A percentile compares a stretch with the other conserved stretches of the same genome.
Conservation (phyloP, 1,140 invertebrate species). For the Caerostris extrusa region DNA sequence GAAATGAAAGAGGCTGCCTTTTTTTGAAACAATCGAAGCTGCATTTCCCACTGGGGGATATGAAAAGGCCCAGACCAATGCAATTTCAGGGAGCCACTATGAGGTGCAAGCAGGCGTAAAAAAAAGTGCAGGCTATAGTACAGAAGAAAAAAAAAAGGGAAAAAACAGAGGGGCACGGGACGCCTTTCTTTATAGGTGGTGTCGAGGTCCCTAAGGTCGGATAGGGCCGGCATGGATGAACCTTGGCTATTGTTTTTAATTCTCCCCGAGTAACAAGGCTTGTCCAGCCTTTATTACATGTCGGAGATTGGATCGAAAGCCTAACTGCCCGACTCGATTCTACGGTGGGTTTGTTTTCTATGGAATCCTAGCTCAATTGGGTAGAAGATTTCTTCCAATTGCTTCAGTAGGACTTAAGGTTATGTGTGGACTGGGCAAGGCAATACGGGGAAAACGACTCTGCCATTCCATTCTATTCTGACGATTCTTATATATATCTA, state of each 20-base stretch:
- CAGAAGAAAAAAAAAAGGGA: not conserved
- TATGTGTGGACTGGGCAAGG: not conserved
- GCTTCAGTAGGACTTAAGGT: slow-evolving; percentile 62
- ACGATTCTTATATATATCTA: not conserved
- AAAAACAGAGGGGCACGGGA: not conserved
- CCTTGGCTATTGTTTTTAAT: slow-evolving; percentile 76
- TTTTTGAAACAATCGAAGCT: slow-evolving; percentile 74
- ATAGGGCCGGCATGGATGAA: slow-evolving; percentile 68
- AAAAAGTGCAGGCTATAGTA: slow-evolving; percentile 25
- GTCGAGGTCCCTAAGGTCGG: slow-evolving; percentile 60
- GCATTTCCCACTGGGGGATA: slow-evolving; percentile 68
- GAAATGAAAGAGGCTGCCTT: slow-evolving; percentile 40
- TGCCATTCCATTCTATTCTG: slow-evolving; percentile 2
- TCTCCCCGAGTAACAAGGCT: slow-evolving; percentile 72
- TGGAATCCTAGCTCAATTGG: slow-evolving; percentile 74
- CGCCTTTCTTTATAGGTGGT: slow-evolving; percentile 66
- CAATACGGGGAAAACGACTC: slow-evolving; percentile 69
- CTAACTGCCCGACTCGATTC: slow-evolving; percentile 70
- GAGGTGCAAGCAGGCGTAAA: slow-evolving; percentile 72
- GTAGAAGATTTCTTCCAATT: slow-evolving; percentile 72
- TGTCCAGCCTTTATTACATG: slow-evolving; percentile 76
- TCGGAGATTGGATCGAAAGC: slow-evolving; percentile 74
- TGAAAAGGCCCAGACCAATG: slow-evolving; percentile 70
- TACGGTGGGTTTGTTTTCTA: slow-evolving; percentile 66
- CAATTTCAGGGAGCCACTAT: slow-evolving; percentile 52